A percentile compares a stretch with the other conserved stretches of the same genome.
phyloP scores from a whole-genome alignment of 1,140 invertebrate species.

The Hermetia illucens region DNA sequence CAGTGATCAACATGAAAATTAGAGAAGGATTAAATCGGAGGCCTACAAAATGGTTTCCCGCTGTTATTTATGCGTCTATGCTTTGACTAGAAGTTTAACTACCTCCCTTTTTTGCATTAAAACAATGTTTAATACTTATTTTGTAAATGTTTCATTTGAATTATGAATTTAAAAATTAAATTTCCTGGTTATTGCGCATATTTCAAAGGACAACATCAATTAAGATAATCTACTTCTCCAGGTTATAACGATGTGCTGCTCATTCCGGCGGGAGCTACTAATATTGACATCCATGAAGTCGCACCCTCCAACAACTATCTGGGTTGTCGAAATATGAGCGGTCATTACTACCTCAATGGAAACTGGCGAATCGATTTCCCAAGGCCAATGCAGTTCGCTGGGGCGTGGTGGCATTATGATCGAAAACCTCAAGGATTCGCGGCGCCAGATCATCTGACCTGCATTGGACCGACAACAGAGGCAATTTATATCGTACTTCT shows the following conservation, averaged over 20 bases:
- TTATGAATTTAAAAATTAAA: no score
- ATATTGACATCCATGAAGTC: slow-evolving; percentile 71
- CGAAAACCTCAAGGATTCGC: slow-evolving; percentile 62
- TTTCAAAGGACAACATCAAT: no score
- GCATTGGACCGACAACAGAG: slow-evolving; percentile 76
- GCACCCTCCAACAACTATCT: slow-evolving; percentile 83
- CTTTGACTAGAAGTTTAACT: no score
- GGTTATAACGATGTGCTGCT: slow-evolving; percentile 89
- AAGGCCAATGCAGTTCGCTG: slow-evolving; percentile 59
- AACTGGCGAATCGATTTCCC: slow-evolving; percentile 88
- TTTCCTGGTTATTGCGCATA: no score
- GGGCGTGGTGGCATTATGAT: slow-evolving; percentile 76
- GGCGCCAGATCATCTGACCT: slow-evolving; percentile 66
- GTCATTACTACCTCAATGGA: slow-evolving; percentile 83
- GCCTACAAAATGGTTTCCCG: no score
- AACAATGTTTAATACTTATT: no score
- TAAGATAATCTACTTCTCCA: slow-evolving; percentile 25
- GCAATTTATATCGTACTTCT: slow-evolving; percentile 73
- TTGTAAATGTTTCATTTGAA: no score
- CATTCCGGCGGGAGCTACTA: slow-evolving; percentile 88
- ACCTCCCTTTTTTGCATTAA: no score
- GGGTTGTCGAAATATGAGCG: slow-evolving; percentile 68
- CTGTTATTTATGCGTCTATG: no score
- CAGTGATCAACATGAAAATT: no score
- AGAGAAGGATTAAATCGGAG: no score